Base-by-base conservation (phyloP, 2,888 invertebrate genomes). In the Thyatira batis region DNA sequence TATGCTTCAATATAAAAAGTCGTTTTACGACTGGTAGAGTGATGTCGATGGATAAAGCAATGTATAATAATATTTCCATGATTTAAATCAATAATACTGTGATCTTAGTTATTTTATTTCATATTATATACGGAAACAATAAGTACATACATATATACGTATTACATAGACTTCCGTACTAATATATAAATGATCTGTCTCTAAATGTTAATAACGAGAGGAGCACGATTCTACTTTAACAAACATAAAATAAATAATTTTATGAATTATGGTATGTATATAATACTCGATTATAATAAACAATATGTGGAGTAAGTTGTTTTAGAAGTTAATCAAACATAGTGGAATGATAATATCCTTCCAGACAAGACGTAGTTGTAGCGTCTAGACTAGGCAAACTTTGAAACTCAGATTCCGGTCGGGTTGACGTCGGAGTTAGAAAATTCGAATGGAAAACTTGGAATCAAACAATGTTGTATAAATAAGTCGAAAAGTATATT, bases 1-100 rank as follows among this genome's bases (percentile, higher is more conserved):
- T 53, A 65, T 63, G 64, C 63, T 60, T 64, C 62, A 65, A 45
- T 64, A 54, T 52, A 50, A 52, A 50, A 67, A 54, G 54, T 60
- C 48, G 60, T 61, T 63, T 62, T 58, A 58, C 62, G 61, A 44
- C 13, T 44, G 20, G 45, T 45, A 20, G 20, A 30, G 55, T 50
- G 52, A 33, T 33, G n/a, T 0, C 0, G 11, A 30, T 30, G 30
- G 11, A n/a, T n/a, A n/a, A n/a, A n/a, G n/a, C n/a, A n/a, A n/a
- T n/a, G n/a, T 30, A 30, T 11, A 28, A 28, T 10, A 28, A 13
- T 13, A n/a, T 30, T n/a, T 13, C 11, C 33, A 13, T 13, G 33
- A 33, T 13, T 33, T 13, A 33, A 5, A 11, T 33, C n/a, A 33
- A 33, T 33, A 5, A 13, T 0, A 6, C 5, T n/a, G 2, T 33